A percentile compares a stretch with the other conserved stretches of the same genome.
phyloP scores from a whole-genome alignment of 1,140 invertebrate genomes.

The Panagrolaimus sp. region DNA sequence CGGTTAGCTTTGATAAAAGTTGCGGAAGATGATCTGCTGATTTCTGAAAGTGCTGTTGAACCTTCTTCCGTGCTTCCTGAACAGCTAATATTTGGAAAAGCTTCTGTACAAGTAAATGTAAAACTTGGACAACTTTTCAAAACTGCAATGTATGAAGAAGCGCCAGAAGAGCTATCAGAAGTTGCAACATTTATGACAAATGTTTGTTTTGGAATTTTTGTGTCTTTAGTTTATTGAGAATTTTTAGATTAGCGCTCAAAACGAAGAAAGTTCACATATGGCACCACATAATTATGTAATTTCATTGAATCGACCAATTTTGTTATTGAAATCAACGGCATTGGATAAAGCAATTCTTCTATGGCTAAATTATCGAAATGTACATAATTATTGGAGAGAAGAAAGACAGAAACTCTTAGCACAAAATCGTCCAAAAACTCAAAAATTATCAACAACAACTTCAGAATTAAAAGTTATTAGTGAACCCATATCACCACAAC shows the following conservation, averaged over 20 bases:
- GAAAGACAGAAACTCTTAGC: slow-evolving; percentile 43
- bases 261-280: slow-evolving; percentile 38
- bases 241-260: slow-evolving; percentile 43
- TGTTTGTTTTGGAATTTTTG: slow-evolving; percentile 15
- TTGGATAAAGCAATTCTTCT: slow-evolving; percentile 55
- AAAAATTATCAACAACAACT: neutral
- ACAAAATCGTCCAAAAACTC: neutral
- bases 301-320: slow-evolving; percentile 49
- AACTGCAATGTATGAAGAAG: slow-evolving; percentile 48
- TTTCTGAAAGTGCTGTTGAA: slow-evolving; percentile 28
- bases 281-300: slow-evolving; percentile 48
- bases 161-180: slow-evolving; percentile 48
- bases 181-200: slow-evolving; percentile 56
- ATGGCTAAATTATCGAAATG: slow-evolving; percentile 56
- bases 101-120: slow-evolving; percentile 85
- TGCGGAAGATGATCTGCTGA: neutral
- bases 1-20: slow-evolving; percentile 24
- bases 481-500: neutral
- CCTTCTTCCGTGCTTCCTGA: slow-evolving; percentile 61
- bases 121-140: slow-evolving; percentile 84
- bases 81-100: slow-evolving; percentile 78
- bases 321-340: slow-evolving; percentile 50
- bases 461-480: neutral
- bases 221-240: slow-evolving; percentile 10
- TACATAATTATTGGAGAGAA: slow-evolving; percentile 47